Base-by-base conservation (phyloP, 1,140 invertebrate species). In the Eciton burchellii region DNA sequence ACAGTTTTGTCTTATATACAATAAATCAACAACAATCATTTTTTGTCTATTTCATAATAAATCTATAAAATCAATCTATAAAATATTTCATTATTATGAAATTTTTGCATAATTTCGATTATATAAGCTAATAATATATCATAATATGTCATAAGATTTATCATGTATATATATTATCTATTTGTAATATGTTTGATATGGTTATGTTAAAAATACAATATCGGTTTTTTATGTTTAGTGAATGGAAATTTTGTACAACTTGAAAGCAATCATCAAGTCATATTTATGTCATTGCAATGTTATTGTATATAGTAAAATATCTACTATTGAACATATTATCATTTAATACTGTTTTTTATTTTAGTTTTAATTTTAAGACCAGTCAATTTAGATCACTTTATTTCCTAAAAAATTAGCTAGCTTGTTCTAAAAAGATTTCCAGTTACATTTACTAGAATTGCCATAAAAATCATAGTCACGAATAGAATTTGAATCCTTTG, bases 401-500 rank as follows among this genome's bases (percentile, higher is more conserved):
- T 41, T 45, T 68, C 1, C 14, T 21, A 56, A 68, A 79, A 62
- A 56, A 79, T 70, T 19, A 5, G 16, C n/a, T n/a, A 68, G 19
- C 6, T 4, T 41, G 19, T 11, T 41, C 0, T 43, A 81, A 19
- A 49, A 56, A 86, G 57, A 82, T 29, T 68, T 49, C 35, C 6
- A 35, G 6, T 35, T 35, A 35, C 14, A 54, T 41, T 11, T 66
- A 11, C 56, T 82, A 88, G 12, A 59, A 77, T 49, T 41, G 0
- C 19, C 1, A 3, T 77, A 57, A 68, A 59, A 84, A 66, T 86
- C 72, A 87, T 59, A 54, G 85, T 91, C 89, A 92, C 86, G 88
- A 85, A 81, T 83, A 16, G 86, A 88, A 93, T 87, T 93, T 93
- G 45, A 94, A 94, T 70, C 93, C 93, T 83, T 90, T 93, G 41